Base-by-base conservation (phyloP, 2,888 invertebrate genomes). In the Ophion ventricosus region DNA sequence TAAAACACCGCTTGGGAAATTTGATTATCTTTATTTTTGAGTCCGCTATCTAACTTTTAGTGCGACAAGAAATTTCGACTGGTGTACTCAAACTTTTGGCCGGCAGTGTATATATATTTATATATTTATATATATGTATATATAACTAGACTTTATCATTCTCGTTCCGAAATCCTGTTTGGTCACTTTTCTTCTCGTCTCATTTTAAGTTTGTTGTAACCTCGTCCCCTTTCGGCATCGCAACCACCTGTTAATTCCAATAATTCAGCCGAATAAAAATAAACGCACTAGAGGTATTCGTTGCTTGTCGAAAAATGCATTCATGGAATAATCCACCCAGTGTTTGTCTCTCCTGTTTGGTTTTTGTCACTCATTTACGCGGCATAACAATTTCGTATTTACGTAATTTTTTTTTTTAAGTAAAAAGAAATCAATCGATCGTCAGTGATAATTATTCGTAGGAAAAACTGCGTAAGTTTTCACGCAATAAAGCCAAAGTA, bases 131-230 rank as follows among this genome's bases (percentile, higher is more conserved):
- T 43, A 43, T 35, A 11, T 63, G 25, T 75, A 54, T 14, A 54
- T 35, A 25, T 5, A 35, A 43, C 23, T 23, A 23, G 40, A 57
- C 49, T 67, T 80, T 78, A 84, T 84, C 29, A 69, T 78, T 74
- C 70, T 54, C 59, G 57, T 67, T 78, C 70, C n/a, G 74, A 74
- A 78, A 81, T 78, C 84, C 75, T 11, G 84, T 79, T 72, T 77
- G 76, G 67, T 63, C 82, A 85, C 82, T 82, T 80, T 80, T 85
- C 67, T 81, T 82, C 84, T 82, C 79, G 79, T 66, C 75, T 79
- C 79, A 54, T 72, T 82, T 43, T n/a, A 43, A 73, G 66, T 66
- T 66, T 57, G 64, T 64, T 72, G 59, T 35, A 54, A 26, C 49
- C 63, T 74, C 69, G 64, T 29, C 73, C 61, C 23, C 69, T 14